Conservation (phyloP, 2,113 vertebrate genomes). For the Propithecus coquereli region DNA sequence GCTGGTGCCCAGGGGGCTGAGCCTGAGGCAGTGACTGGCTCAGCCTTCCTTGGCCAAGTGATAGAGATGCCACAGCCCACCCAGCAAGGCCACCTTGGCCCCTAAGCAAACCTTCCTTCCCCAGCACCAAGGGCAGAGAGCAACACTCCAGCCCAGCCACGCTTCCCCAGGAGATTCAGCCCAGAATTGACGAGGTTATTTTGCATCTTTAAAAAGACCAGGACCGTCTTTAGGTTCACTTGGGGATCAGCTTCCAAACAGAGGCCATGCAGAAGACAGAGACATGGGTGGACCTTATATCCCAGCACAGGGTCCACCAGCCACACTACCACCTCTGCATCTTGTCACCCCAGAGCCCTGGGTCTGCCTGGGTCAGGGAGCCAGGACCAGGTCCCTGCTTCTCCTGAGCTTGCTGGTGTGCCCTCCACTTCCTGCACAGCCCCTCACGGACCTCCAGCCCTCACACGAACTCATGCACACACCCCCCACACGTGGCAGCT, state of each 20-base stretch:
- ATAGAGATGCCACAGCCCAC: accelerated
- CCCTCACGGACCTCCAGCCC: neutral
- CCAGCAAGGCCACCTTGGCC: neutral
- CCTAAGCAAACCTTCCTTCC: neutral
- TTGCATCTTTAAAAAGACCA: neutral
- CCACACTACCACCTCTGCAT: too few species aligned
- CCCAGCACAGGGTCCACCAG: accelerated
- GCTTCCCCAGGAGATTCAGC: neutral
- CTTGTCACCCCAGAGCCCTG: neutral
- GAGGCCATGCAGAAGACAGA: neutral
- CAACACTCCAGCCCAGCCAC: accelerated
- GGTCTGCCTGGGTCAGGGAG: neutral
- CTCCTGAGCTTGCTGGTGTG: neutral
- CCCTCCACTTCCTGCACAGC: too few species aligned
- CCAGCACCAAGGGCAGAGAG: neutral
- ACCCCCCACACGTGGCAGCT: accelerated
- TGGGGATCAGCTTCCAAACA: neutral
- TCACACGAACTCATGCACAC: accelerated
- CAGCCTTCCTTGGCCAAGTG: neutral
- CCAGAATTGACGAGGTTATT: neutral
- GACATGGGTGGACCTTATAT: neutral
- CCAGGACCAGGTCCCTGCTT: neutral
- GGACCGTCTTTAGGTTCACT: neutral
- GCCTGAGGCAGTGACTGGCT: neutral
- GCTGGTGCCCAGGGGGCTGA: neutral